phyloP scores from a whole-genome alignment of 2,888 invertebrate genomes.

The Rhagophthalmus giganteus region DNA sequence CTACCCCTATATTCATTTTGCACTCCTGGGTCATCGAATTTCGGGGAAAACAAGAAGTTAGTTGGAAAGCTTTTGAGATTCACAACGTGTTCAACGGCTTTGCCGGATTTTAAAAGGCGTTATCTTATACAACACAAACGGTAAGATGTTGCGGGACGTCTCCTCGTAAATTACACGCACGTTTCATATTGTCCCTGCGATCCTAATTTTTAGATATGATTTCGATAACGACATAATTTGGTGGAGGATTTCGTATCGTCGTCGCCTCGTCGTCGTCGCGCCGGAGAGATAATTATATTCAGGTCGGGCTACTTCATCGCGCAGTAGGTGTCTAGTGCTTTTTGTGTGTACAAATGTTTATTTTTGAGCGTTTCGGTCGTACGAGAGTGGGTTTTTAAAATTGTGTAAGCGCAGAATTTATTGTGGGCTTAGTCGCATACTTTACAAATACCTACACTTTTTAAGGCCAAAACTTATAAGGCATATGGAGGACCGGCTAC shows the following conservation, averaged over 20 bases:
- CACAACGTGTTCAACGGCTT: conserved; percentile 36
- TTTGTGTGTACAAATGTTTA: conserved; percentile 1
- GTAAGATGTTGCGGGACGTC: conserved; percentile 37
- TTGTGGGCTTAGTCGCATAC: conserved; percentile 5
- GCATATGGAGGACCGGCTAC: conserved; percentile 46
- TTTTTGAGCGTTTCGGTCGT: background rate
- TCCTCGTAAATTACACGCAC: conserved; percentile 29
- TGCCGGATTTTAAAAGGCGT: conserved; percentile 36
- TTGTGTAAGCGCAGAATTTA: conserved; percentile 8
- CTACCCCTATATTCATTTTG: conserved; percentile 29
- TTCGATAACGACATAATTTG: conserved; percentile 1
- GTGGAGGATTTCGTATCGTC: too few relatives aligned
- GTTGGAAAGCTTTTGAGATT: conserved; percentile 31
- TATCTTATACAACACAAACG: conserved; percentile 40
- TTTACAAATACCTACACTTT: conserved; percentile 12
- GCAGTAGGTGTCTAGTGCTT: too few relatives aligned
- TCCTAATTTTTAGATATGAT: conserved; percentile 13
- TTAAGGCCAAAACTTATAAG: conserved; percentile 12
- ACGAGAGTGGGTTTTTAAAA: conserved; percentile 5
- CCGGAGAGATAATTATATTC: too few relatives aligned
- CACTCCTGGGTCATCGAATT: conserved; percentile 24
- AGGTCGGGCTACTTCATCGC: too few relatives aligned
- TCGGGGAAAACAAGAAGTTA: conserved; percentile 30
- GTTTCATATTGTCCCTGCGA: conserved; percentile 25
- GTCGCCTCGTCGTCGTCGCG: too few relatives aligned